These are phyloP conservation scores for Neoascia interrupta DNA, from an alignment of 2,888 invertebrate species.

Conservation along the genomic window DNA sequence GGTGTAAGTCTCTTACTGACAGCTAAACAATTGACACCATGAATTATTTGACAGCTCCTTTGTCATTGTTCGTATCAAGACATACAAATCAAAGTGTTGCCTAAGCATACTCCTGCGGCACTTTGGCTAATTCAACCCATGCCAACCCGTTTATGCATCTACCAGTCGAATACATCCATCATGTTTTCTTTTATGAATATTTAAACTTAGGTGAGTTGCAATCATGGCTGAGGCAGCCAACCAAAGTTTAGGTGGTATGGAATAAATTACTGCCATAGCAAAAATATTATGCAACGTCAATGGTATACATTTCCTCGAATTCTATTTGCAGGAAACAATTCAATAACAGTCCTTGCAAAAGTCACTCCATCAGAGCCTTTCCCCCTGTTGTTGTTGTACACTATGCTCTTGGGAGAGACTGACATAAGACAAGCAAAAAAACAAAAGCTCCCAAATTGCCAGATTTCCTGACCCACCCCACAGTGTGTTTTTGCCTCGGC, in stretches of 20 bases:
- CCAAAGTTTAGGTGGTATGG: background rate
- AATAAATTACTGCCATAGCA: constrained; percentile 4
- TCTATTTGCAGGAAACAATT: constrained; percentile 15
- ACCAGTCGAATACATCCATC: constrained; percentile 21
- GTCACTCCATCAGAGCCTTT: too few species aligned
- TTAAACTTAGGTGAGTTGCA: too few species aligned
- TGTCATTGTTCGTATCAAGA: constrained; percentile 19
- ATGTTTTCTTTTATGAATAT: constrained; percentile 24
- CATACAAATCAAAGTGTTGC: background rate
- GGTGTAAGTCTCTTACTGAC: constrained; percentile 46
- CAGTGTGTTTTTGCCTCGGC: too few species aligned
- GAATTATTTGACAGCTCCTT: constrained; percentile 49
- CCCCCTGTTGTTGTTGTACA: too few species aligned
- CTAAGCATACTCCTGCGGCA: background rate
- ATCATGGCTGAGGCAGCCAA: too few species aligned
- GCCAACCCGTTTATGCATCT: background rate
- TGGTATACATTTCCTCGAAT: background rate
- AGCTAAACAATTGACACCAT: constrained; percentile 58
- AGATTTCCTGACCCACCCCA: constrained; percentile 47
- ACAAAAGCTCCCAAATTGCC: too few species aligned
- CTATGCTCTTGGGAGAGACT: too few species aligned
- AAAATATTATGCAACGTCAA: background rate
- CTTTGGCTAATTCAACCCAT: too few species aligned
- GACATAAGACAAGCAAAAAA: too few species aligned
- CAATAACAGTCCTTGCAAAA: too few species aligned